Conservation (phyloP, 2,797 vertebrate genomes). For the Octomys mimax region DNA sequence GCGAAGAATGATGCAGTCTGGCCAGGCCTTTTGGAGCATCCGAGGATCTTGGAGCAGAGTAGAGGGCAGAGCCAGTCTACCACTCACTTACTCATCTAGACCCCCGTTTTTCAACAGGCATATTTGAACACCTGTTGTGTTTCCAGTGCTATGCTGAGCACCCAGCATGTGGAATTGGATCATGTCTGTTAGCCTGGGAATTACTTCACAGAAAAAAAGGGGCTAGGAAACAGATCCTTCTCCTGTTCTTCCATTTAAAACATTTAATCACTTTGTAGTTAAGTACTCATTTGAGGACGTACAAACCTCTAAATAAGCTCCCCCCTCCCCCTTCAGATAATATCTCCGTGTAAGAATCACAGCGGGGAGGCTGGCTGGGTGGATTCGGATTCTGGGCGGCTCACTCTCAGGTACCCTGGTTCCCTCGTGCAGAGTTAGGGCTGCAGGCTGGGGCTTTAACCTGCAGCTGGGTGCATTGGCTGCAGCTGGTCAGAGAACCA, state of each 20-base stretch:
- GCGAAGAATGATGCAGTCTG: background rate
- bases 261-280: background rate
- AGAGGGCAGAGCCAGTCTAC: background rate
- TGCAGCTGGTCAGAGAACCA: background rate
- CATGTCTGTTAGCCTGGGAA: background rate
- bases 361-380: background rate
- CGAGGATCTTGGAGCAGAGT: background rate
- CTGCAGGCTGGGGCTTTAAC: background rate
- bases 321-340: background rate
- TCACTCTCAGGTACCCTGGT: background rate
- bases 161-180: background rate
- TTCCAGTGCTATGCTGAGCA: background rate
- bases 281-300: constrained; percentile 15
- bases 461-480: background rate
- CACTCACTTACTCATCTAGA: background rate
- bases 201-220: background rate
- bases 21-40: background rate
- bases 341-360: background rate
- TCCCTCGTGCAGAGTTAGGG: background rate
- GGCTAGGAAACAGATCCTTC: background rate
- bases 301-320: background rate
- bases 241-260: constrained; percentile 16
- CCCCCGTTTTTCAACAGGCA: background rate
- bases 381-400: background rate
- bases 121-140: constrained; percentile 3